A percentile compares a stretch with the other conserved stretches of the same genome.
Conservation (phyloP, 2,113 vertebrate genomes). For the Myotis yumanensis region DNA sequence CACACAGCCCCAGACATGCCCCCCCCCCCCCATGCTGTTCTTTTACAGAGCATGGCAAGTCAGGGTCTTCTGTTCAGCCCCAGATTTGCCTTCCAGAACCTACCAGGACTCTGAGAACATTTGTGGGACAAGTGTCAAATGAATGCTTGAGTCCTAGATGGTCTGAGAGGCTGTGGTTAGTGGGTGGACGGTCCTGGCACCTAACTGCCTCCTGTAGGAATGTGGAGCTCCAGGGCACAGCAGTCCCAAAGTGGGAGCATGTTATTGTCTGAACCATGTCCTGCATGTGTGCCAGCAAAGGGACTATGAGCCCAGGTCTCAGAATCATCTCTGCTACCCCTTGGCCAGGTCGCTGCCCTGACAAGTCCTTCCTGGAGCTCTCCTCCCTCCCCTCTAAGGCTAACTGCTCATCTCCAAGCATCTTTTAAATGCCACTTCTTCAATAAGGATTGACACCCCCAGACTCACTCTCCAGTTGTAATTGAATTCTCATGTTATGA, state of each 20-base stretch:
- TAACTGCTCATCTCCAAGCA: not conserved
- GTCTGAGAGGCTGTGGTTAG: not conserved
- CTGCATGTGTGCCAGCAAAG: not conserved
- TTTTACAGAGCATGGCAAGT: not conserved
- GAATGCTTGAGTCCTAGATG: not conserved
- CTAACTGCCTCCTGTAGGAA: not conserved
- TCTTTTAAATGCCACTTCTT: not conserved
- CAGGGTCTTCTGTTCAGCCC: not conserved
- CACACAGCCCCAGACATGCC: not conserved
- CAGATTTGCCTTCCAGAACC: not conserved
- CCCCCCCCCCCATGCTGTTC: not conserved
- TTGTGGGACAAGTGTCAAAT: not conserved
- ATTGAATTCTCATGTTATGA: not conserved
- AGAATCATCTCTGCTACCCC: not conserved
- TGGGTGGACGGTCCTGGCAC: not conserved
- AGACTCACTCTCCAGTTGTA: not conserved
- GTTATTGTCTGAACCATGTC: not conserved
- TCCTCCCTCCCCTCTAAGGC: not conserved
- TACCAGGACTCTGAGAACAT: not conserved
- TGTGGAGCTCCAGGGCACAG: not conserved
- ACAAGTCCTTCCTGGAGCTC: not conserved
- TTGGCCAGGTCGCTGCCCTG: not conserved
- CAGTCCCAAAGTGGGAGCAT: not conserved
- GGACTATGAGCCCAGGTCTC: not conserved
- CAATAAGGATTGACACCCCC: not conserved